phyloP scores from a whole-genome alignment of 2,113 vertebrate genomes.

The Ramphastos sulfuratus region DNA sequence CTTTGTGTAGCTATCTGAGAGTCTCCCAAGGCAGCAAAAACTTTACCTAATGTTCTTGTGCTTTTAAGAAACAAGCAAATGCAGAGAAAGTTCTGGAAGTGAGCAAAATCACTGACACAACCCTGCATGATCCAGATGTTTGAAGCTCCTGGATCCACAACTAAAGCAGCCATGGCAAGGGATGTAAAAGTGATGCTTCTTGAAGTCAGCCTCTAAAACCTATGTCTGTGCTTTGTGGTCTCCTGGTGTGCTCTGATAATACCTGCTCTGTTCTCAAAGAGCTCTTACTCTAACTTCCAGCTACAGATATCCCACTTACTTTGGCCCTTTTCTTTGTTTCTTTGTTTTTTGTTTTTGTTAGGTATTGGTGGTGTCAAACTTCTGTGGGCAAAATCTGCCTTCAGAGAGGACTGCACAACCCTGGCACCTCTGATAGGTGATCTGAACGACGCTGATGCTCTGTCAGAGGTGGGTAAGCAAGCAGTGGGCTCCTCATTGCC shows the following conservation, averaged over 20 bases:
- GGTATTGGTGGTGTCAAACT: not conserved
- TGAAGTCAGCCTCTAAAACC: not conserved
- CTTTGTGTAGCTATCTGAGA: not conserved
- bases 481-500: fast-evolving
- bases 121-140: not conserved
- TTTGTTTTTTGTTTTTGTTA: not conserved
- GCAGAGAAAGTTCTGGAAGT: not conserved
- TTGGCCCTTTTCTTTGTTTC: not conserved
- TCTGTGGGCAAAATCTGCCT: not conserved
- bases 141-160: not conserved
- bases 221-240: not conserved
- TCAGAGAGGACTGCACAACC: not conserved
- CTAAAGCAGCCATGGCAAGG: not conserved
- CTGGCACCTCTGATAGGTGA: not conserved
- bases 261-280: not conserved
- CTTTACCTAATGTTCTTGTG: not conserved
- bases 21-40: not conserved
- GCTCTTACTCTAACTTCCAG: not conserved
- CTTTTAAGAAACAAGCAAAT: not conserved
- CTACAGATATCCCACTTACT: not conserved
- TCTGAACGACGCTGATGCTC: not conserved
- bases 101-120: not conserved
- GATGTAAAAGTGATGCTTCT: not conserved
- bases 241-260: not conserved
- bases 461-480: not conserved